Conservation (phyloP, 2,888 invertebrate species). For the Acholoe squamosa region DNA sequence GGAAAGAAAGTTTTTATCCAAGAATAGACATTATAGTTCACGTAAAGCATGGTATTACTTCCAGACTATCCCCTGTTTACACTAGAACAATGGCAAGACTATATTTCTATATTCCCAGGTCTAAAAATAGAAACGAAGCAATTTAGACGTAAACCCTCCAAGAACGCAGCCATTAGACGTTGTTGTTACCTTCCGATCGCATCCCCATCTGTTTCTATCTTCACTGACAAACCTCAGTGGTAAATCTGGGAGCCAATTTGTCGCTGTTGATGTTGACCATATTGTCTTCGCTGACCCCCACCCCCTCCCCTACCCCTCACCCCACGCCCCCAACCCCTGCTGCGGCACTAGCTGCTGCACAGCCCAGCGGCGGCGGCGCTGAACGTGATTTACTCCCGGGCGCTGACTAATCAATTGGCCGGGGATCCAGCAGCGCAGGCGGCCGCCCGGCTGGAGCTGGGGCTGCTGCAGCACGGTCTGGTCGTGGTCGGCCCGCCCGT, state of each 20-base stretch:
- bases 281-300: conserved; percentile 26
- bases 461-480: not conserved
- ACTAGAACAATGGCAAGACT: no score
- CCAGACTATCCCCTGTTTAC: no score
- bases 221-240: not conserved
- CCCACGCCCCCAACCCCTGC: not conserved
- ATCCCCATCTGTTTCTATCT: no score
- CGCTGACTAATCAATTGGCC: conserved; percentile 25
- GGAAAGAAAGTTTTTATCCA: no score
- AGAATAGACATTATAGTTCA: no score
- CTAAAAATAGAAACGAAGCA: no score
- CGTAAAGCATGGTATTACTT: no score
- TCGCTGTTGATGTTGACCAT: conserved; percentile 34
- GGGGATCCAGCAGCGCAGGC: conserved; percentile 6
- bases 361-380: not conserved
- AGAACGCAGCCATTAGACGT: no score
- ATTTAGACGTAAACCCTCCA: no score
- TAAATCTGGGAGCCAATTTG: not conserved
- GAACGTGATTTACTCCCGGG: conserved; percentile 34
- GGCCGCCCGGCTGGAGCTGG: not conserved
- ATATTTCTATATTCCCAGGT: no score
- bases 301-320: not conserved
- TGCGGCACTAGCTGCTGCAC: not conserved
- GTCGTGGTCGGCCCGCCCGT: not conserved
- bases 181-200: no score